phyloP scores from a whole-genome alignment of 2,113 vertebrate species.

The Myxocyprinus asiaticus region DNA sequence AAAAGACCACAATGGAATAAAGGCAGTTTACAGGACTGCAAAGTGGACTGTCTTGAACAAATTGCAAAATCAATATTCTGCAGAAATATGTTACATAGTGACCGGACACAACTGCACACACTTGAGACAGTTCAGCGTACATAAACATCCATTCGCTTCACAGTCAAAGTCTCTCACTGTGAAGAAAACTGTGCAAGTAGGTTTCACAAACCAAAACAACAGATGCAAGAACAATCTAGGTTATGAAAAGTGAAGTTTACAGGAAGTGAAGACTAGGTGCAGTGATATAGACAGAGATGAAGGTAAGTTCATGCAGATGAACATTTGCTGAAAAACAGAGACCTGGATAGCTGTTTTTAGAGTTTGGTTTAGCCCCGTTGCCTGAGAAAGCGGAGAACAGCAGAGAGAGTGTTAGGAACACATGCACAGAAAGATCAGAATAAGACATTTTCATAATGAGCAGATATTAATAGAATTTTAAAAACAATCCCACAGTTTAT shows the following conservation, averaged over 20 bases:
- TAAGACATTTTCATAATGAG: background rate
- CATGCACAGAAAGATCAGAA: background rate
- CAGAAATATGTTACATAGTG: background rate
- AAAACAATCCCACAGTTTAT: too few relatives aligned
- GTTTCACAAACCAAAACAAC: background rate
- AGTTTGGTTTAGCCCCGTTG: slow-evolving; percentile 68
- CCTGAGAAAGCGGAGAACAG: slow-evolving; percentile 62
- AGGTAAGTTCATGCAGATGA: slow-evolving; percentile 52
- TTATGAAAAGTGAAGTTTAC: background rate
- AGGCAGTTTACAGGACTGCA: slow-evolving; percentile 1
- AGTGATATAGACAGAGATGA: slow-evolving; percentile 3
- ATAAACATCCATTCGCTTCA: background rate
- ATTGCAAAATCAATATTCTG: slow-evolving; percentile 27
- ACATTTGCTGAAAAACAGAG: slow-evolving; percentile 56
- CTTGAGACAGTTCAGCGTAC: background rate
- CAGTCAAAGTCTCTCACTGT: background rate
- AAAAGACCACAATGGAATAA: slow-evolving; percentile 10
- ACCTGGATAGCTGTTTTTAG: slow-evolving; percentile 74
- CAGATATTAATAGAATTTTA: background rate
- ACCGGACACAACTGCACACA: background rate
- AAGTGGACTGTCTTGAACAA: background rate
- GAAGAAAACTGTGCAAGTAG: background rate
- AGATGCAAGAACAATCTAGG: background rate
- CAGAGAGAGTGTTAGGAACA: slow-evolving; percentile 27
- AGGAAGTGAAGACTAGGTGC: background rate